Evolutionary conservation across 2,888 invertebrate species (phyloP).

Genomic region (Erpobdella octoculata): DNA sequence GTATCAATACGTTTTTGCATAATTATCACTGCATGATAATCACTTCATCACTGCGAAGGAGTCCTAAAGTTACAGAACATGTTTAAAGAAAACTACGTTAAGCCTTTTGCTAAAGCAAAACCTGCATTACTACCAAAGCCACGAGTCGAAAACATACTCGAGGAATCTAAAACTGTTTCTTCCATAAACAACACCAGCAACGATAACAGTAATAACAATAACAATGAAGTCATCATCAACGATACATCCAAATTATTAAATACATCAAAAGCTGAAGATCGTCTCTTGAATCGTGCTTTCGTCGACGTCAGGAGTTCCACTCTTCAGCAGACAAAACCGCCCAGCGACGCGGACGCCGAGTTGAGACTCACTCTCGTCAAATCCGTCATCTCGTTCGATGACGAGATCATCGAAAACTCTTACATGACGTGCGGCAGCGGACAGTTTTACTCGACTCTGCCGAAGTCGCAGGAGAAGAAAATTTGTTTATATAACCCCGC

Average conservation of each 20-base stretch:
- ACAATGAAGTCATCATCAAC: no score
- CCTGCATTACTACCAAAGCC: not conserved
- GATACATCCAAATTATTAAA: not conserved
- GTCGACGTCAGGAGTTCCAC: no score
- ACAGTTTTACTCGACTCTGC: not conserved
- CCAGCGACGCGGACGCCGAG: not conserved
- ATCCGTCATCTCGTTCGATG: constrained; percentile 11
- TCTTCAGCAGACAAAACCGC: constrained; percentile 5
- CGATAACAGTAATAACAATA: no score
- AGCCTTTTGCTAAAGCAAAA: not conserved
- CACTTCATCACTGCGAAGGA: no score
- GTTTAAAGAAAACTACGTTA: not conserved
- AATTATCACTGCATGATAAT: no score
- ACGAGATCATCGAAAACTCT: not conserved
- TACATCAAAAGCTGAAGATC: not conserved
- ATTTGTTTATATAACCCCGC: not conserved
- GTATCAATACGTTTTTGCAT: no score
- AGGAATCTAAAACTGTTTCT: not conserved
- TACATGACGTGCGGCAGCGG: not conserved
- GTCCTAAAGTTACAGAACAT: no score
- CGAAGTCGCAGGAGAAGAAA: not conserved
- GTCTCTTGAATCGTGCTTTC: no score
- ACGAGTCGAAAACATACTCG: not conserved
- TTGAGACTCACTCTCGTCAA: not conserved
- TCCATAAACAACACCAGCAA: not conserved